Evolutionary conservation across 1,140 invertebrate genomes (phyloP).

Genomic region (Atopsyche davidsoni): DNA sequence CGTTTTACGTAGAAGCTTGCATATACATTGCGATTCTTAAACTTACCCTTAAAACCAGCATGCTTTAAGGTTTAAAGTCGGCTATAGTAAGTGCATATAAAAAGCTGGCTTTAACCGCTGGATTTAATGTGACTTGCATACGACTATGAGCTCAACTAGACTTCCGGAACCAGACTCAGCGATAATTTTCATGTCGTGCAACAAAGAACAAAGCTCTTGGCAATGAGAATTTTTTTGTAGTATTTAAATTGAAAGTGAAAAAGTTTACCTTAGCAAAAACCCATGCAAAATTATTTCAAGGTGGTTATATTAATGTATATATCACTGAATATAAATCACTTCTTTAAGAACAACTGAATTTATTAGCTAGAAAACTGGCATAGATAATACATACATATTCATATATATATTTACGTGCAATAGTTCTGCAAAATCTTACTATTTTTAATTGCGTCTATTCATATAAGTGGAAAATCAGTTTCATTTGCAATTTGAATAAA

Average conservation of each 20-base stretch:
- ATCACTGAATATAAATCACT: neutral
- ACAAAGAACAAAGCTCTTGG: slow-evolving; percentile 9
- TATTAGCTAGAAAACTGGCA: too few species aligned
- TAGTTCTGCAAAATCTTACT: too few species aligned
- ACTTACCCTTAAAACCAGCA: slow-evolving; percentile 1
- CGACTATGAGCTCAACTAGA: slow-evolving; percentile 14
- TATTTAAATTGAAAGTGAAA: too few species aligned
- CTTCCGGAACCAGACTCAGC: slow-evolving; percentile 13
- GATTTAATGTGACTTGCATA: slow-evolving; percentile 19
- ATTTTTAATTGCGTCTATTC: too few species aligned
- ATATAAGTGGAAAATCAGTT: too few species aligned
- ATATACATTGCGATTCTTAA: slow-evolving; percentile 13
- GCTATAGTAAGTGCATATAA: slow-evolving; percentile 22
- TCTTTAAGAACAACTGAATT: neutral
- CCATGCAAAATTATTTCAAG: too few species aligned
- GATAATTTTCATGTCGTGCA: slow-evolving; percentile 22
- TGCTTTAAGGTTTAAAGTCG: neutral
- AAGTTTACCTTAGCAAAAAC: too few species aligned
- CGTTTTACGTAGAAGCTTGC: slow-evolving; percentile 4
- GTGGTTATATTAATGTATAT: too few species aligned
- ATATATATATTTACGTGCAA: too few species aligned
- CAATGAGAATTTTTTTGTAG: neutral
- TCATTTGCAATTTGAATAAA: neutral
- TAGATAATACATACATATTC: too few species aligned
- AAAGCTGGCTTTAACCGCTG: slow-evolving; percentile 24